Evolutionary conservation across 1,140 invertebrate genomes (phyloP).

Genomic region (Antheraea pernyi): DNA sequence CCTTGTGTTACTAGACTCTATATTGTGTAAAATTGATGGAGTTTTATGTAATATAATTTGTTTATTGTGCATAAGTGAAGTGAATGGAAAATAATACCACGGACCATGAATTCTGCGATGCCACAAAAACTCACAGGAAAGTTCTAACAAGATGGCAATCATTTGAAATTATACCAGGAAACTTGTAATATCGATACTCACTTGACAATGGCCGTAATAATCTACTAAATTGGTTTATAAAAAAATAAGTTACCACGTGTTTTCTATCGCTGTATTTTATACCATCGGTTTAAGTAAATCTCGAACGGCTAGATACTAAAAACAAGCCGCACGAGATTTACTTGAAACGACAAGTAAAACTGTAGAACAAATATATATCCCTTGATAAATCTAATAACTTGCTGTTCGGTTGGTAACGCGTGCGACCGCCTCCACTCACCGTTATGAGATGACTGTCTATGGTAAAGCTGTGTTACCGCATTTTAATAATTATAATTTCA

Average conservation of each 20-base stretch:
- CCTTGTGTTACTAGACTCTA: too few relatives aligned
- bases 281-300: conserved; percentile 15
- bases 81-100: too few relatives aligned
- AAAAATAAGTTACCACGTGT: not conserved
- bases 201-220: too few relatives aligned
- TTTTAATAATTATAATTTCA: not conserved
- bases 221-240: not conserved
- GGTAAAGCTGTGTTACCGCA: not conserved
- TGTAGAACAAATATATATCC: not conserved
- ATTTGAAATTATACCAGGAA: too few relatives aligned
- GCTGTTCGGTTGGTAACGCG: not conserved
- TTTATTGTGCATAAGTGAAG: too few relatives aligned
- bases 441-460: conserved; percentile 4
- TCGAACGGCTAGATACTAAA: conserved; percentile 12
- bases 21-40: too few relatives aligned
- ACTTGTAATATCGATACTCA: too few relatives aligned
- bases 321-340: conserved; percentile 24
- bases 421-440: not conserved
- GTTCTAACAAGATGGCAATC: too few relatives aligned
- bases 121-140: too few relatives aligned
- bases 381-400: not conserved
- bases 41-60: too few relatives aligned
- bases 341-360: conserved; percentile 17
- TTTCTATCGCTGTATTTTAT: not conserved
- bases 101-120: too few relatives aligned